Percentiles rank a stretch among this genome's conserved stretches.
phyloP scores from a whole-genome alignment of 2,888 invertebrate species.

The Anticlea derivata region DNA sequence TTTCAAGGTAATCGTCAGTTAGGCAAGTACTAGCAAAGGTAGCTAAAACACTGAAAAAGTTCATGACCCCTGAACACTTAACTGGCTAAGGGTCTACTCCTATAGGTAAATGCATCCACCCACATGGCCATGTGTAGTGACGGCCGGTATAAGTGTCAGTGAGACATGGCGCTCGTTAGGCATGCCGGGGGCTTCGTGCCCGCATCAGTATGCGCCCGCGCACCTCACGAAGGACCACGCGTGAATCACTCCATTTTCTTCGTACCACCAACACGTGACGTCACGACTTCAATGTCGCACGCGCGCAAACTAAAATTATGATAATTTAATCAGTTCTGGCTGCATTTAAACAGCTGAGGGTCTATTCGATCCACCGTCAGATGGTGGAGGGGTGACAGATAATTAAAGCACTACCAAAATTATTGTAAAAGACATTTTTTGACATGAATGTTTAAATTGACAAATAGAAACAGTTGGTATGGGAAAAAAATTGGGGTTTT shows the following conservation, averaged over 20 bases:
- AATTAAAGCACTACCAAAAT: too few species aligned
- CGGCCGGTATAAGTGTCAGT: conserved; percentile 56
- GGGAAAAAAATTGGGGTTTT: too few species aligned
- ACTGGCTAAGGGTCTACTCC: conserved; percentile 3
- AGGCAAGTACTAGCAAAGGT: too few species aligned
- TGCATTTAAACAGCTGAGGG: conserved; percentile 44
- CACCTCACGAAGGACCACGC: conserved; percentile 70
- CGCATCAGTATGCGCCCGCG: conserved; percentile 78
- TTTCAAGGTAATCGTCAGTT: too few species aligned
- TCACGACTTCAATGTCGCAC: conserved; percentile 77
- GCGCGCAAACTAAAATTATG: conserved; percentile 67
- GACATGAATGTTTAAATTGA: too few species aligned
- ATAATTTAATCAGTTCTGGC: conserved; percentile 66
- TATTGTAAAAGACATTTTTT: too few species aligned
- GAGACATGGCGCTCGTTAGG: conserved; percentile 62
- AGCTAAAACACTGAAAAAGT: not conserved
- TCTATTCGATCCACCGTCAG: not conserved
- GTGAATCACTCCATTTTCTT: conserved; percentile 74
- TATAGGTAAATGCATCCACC: conserved; percentile 36
- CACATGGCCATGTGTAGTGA: conserved; percentile 42
- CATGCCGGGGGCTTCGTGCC: conserved; percentile 61
- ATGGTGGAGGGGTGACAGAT: not conserved
- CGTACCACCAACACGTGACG: conserved; percentile 67
- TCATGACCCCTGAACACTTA: conserved; percentile 4
- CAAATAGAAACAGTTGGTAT: too few species aligned